Evolutionary conservation across 2,797 vertebrate species (phyloP), one percentile per base, ranked within the genome.

Genomic region (Acrossocheilus fasciatus): DNA sequence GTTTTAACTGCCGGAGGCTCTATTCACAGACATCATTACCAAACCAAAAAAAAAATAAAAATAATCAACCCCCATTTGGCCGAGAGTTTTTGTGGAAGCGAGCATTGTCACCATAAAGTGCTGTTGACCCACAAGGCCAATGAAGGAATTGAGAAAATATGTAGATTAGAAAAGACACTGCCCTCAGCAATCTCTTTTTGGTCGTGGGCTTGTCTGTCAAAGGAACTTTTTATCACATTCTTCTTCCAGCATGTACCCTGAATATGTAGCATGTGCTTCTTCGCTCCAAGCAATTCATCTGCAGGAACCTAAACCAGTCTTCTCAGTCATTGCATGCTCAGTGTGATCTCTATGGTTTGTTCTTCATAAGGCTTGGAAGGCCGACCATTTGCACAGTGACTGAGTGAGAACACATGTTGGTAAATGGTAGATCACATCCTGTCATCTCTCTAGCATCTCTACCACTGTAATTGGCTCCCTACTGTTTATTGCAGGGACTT

Each of bases 51-150:
- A 88, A 30, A 30, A 30, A 26, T n/a, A 26, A 26, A 92, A 92
- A 92, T 92, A 26, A 74, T 70, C 23, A 81, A 23, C 62, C 20
- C 23, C n/a, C 86, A 91, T 94, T 94, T 88, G 78, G 89, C 82
- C 76, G 47, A 20, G 91, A 89, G 93, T 91, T 89, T 91, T 87
- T 92, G 94, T 93, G 91, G 92, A 86, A 43, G 74, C 90, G 82
- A 89, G 86, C 88, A 41, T 87, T 91, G 91, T 93, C 92, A 92
- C 93, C 90, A 91, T 89, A 88, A 92, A 92, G 93, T 86, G 90
- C 84, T 73, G 83, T 90, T 94, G 94, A 94, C 91, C 92, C 93
- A 92, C 87, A 89, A 90, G 92, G 93, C 91, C 89, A 90, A 80
- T 34, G 73, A 86, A 75, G 52, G 90, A 89, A 94, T 92, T 76